Conservation (phyloP, 2,113 vertebrate genomes). For the Neofelis nebulosa region DNA sequence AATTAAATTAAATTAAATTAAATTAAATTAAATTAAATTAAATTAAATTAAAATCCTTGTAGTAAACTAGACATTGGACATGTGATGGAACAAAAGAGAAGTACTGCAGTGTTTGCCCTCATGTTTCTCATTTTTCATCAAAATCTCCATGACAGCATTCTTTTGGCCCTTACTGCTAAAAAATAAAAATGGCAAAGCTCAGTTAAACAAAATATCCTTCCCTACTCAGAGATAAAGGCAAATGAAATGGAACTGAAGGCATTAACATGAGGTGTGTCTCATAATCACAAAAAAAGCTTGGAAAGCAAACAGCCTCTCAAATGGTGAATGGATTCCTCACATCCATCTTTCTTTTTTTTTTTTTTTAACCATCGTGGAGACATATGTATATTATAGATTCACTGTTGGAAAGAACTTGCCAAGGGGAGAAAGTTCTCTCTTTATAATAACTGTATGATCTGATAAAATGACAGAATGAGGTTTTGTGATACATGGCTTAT, state of each 20-base stretch:
- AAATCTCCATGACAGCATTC: neutral
- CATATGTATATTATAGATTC: neutral
- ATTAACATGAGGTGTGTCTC: neutral
- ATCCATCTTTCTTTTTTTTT: neutral
- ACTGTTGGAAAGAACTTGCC: neutral
- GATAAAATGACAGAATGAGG: conserved; percentile 1
- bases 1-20: too few species aligned
- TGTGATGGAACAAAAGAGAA: neutral
- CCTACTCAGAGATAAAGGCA: neutral
- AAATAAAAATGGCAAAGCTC: neutral
- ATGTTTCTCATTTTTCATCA: neutral
- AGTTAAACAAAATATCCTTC: neutral
- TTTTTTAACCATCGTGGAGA: neutral
- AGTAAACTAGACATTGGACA: neutral
- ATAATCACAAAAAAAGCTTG: neutral
- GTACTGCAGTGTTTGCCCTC: neutral
- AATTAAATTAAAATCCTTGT: too few species aligned
- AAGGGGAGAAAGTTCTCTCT: neutral
- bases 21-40: too few species aligned
- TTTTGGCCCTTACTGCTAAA: neutral
- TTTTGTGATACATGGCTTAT: neutral
- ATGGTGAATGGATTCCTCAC: neutral
- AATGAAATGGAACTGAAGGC: neutral
- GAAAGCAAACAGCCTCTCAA: neutral
- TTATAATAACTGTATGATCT: neutral